Percentiles rank a stretch among this genome's conserved stretches.
phyloP scores from a whole-genome alignment of 2,797 vertebrate species.

The Mico argentatus region DNA sequence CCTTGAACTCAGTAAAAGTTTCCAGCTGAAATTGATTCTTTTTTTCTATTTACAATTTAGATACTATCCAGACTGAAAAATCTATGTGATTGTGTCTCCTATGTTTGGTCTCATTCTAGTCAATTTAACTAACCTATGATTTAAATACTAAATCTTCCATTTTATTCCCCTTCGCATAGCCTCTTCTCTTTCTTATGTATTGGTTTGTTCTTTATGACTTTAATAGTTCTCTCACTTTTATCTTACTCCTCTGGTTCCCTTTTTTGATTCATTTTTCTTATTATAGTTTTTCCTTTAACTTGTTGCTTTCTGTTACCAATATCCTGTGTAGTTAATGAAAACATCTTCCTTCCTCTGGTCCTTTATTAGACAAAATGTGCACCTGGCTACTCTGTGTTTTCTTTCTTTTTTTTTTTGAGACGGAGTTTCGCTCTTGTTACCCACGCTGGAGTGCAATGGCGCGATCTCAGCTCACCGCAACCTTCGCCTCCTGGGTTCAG shows the following conservation, averaged over 20 bases:
- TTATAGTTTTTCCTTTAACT: neutral
- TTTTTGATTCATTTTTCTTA: neutral
- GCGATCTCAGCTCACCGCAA: too few species aligned
- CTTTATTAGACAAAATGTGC: neutral
- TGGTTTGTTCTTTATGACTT: neutral
- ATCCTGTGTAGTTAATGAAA: neutral
- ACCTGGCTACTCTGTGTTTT: neutral
- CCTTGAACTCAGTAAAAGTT: neutral
- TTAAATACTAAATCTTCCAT: neutral
- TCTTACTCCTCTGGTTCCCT: neutral
- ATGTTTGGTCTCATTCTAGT: neutral
- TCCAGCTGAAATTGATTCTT: neutral
- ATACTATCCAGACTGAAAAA: neutral
- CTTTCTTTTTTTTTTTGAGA: too few species aligned
- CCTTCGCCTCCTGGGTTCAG: too few species aligned
- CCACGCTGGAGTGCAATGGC: too few species aligned
- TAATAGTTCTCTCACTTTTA: neutral
- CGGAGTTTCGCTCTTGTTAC: too few species aligned
- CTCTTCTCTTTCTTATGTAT: neutral
- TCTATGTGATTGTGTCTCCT: neutral
- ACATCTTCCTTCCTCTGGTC: fast-evolving
- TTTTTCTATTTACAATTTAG: neutral
- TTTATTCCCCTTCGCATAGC: neutral
- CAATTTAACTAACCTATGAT: neutral
- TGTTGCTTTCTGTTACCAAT: neutral